Evolutionary conservation across 2,797 vertebrate genomes (phyloP).

Genomic region (Malurus leucopterus): DNA sequence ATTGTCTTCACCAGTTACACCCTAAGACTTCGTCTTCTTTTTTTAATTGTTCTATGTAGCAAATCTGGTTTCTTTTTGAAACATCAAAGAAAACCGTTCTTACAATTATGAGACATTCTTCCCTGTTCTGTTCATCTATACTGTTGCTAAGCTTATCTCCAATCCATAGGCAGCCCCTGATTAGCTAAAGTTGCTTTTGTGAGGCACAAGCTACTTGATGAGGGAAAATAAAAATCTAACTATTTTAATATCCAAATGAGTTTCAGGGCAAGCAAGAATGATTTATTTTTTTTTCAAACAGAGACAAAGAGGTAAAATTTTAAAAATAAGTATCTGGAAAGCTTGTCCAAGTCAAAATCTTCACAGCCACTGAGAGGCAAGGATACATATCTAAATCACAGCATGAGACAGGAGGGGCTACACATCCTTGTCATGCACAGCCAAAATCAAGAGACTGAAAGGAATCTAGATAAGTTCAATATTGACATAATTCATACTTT

Average conservation of each 20-base stretch:
- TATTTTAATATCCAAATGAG: not conserved
- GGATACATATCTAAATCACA: conserved; percentile 1
- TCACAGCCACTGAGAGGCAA: not conserved
- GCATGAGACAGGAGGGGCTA: not conserved
- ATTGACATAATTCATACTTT: conserved; percentile 7
- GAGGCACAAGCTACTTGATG: not conserved
- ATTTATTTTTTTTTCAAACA: not conserved
- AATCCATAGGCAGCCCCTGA: not conserved
- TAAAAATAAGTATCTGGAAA: not conserved
- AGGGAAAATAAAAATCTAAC: not conserved
- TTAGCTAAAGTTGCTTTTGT: not conserved
- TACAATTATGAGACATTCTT: not conserved
- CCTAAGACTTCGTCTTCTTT: not conserved
- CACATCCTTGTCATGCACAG: not conserved
- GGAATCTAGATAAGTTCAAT: not conserved
- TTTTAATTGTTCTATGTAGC: not conserved
- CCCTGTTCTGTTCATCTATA: not conserved
- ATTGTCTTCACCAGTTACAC: not conserved
- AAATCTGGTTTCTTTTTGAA: not conserved
- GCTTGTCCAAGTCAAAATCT: not conserved
- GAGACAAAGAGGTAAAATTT: not conserved
- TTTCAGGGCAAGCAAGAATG: not conserved
- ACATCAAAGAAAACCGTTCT: not conserved
- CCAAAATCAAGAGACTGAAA: conserved; percentile 29
- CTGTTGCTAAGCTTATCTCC: not conserved